These are phyloP conservation scores for Nycticebus coucang DNA, from an alignment of 2,113 vertebrate genomes.

Conservation along the genomic window DNA sequence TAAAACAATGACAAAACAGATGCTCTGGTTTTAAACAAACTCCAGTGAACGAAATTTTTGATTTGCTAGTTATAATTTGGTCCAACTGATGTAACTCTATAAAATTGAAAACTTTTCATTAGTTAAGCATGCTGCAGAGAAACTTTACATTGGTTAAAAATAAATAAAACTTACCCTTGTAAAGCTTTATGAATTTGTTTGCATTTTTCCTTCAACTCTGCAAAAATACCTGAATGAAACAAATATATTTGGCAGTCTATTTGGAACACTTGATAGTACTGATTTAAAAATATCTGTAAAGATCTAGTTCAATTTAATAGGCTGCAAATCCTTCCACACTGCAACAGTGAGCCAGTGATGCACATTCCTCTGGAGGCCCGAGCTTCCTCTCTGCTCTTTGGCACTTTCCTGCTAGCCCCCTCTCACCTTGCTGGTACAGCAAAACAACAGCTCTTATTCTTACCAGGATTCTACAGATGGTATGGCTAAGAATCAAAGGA, in stretches of 20 bases:
- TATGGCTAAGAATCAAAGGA: conserved; percentile 13
- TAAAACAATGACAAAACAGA: neutral
- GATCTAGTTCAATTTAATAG: neutral
- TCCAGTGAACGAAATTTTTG: neutral
- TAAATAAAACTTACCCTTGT: conserved; percentile 88
- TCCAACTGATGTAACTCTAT: neutral
- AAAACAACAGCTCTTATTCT: neutral
- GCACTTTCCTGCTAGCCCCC: accelerated
- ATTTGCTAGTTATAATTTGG: neutral
- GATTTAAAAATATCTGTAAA: neutral
- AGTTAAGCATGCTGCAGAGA: neutral
- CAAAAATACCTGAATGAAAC: conserved; percentile 90
- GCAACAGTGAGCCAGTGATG: neutral
- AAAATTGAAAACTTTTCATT: neutral
- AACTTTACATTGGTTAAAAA: neutral
- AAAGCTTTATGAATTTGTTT: conserved; percentile 89
- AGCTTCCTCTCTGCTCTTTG: neutral
- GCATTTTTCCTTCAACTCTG: conserved; percentile 90
- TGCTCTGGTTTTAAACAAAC: neutral
- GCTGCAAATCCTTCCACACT: neutral
- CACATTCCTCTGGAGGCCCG: neutral
- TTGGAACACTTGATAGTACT: neutral
- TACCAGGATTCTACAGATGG: neutral
- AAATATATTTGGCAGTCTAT: neutral
- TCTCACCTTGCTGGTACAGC: neutral